A percentile compares a stretch with the other conserved stretches of the same genome.
These are phyloP conservation scores for Theodoxus fluviatilis DNA, from an alignment of 2,888 invertebrate genomes.

Conservation along the genomic window DNA sequence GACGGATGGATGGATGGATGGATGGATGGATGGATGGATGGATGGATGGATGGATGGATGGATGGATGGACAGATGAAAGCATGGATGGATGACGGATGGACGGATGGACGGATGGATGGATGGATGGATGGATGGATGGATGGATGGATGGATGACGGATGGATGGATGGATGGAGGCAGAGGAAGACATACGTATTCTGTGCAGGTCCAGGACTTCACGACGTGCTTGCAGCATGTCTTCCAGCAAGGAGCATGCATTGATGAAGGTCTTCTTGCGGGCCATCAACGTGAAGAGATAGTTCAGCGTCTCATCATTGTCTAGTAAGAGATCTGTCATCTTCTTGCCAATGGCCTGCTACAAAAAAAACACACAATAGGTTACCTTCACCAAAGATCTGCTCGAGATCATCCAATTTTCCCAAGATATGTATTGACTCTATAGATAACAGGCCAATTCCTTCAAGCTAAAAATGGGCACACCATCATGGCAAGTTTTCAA, in stretches of 20 bases:
- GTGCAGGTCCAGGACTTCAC: conserved; percentile 58
- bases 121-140: no score
- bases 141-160: no score
- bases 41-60: no score
- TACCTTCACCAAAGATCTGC: neutral
- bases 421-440: neutral
- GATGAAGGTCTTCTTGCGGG: conserved; percentile 59
- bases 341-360: conserved; percentile 52
- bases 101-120: no score
- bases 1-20: no score
- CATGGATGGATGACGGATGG: no score
- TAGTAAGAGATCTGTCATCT: conserved; percentile 47
- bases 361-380: no score
- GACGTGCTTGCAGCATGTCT: conserved; percentile 60
- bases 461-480: conserved; percentile 13
- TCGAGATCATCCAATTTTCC: neutral
- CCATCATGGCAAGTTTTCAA: conserved; percentile 24
- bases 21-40: no score
- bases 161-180: no score
- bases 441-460: neutral
- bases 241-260: conserved; percentile 62
- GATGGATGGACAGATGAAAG: no score
- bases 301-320: conserved; percentile 57
- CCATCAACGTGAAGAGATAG: conserved; percentile 60
- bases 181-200: conserved; percentile 47